A percentile compares a stretch with the other conserved stretches of the same genome.
These are phyloP conservation scores for Noctuana brunneofusca DNA, from an alignment of 2,888 invertebrate genomes.

Conservation along the genomic window DNA sequence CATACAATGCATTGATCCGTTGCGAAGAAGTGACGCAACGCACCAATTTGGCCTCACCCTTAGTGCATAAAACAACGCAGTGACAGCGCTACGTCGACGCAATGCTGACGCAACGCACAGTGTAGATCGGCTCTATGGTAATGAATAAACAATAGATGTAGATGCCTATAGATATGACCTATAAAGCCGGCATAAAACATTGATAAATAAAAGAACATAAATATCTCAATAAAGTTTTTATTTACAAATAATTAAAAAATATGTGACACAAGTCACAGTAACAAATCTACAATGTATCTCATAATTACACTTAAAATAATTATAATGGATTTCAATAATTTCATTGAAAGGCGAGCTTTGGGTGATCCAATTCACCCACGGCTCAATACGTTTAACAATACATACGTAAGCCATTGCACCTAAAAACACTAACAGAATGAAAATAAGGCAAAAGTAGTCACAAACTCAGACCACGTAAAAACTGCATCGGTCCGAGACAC, in stretches of 20 bases:
- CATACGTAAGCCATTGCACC: background rate
- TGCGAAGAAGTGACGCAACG: too few relatives aligned
- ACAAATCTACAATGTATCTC: slow-evolving; percentile 43
- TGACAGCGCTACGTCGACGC: slow-evolving; percentile 7
- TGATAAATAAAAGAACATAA: slow-evolving; percentile 39
- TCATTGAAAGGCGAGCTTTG: slow-evolving; percentile 1
- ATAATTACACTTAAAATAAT: slow-evolving; percentile 17
- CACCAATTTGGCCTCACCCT: too few relatives aligned
- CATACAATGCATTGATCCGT: too few relatives aligned
- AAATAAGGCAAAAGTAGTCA: slow-evolving; percentile 22
- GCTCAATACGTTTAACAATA: background rate
- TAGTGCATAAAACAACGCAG: slow-evolving; percentile 15
- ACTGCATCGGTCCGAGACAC: background rate
- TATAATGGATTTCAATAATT: slow-evolving; percentile 11
- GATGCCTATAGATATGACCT: too few relatives aligned
- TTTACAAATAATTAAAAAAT: slow-evolving; percentile 52
- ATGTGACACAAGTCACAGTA: slow-evolving; percentile 46
- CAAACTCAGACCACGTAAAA: background rate
- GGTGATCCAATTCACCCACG: background rate
- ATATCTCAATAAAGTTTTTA: slow-evolving; percentile 48
- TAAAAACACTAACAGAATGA: background rate
- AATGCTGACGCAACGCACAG: slow-evolving; percentile 9
- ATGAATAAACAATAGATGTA: too few relatives aligned
- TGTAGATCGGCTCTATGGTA: slow-evolving; percentile 2
- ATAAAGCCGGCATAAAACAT: too few relatives aligned